A percentile compares a stretch with the other conserved stretches of the same genome.
phyloP scores from a whole-genome alignment of 2,113 vertebrate species.

The Dolichotis patagonum region DNA sequence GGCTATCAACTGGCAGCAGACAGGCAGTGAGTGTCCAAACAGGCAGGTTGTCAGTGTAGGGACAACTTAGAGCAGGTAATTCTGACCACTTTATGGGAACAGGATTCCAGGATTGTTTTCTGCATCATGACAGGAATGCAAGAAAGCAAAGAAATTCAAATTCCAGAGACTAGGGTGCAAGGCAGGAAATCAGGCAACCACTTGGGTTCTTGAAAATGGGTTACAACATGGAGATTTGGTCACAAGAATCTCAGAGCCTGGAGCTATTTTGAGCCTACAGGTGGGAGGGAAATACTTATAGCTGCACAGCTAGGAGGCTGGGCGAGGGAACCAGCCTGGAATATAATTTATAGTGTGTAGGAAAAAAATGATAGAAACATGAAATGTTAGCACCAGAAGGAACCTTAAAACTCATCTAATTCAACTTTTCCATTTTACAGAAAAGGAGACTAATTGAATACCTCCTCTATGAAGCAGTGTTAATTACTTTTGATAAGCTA shows the following conservation, averaged over 20 bases:
- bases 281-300: constrained; percentile 59
- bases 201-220: neutral
- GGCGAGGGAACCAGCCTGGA: constrained; percentile 20
- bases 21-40: constrained; percentile 45
- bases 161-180: neutral
- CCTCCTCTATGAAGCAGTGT: neutral
- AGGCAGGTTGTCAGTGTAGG: constrained; percentile 33
- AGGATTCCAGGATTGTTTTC: neutral
- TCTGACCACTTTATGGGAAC: neutral
- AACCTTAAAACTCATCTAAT: neutral
- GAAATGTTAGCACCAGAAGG: constrained; percentile 35
- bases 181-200: neutral
- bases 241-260: constrained; percentile 10
- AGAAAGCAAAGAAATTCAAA: neutral
- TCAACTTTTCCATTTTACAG: neutral
- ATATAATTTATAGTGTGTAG: constrained; percentile 39
- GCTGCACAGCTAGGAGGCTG: constrained; percentile 35
- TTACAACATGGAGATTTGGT: neutral
- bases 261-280: constrained; percentile 59
- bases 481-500: constrained; percentile 38
- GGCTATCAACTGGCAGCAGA: constrained; percentile 52
- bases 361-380: constrained; percentile 39
- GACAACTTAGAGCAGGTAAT: neutral
- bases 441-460: constrained; percentile 7
- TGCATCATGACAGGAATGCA: neutral